Evolutionary conservation across 2,888 invertebrate genomes (phyloP).

Genomic region (Drosophila conformis): DNA sequence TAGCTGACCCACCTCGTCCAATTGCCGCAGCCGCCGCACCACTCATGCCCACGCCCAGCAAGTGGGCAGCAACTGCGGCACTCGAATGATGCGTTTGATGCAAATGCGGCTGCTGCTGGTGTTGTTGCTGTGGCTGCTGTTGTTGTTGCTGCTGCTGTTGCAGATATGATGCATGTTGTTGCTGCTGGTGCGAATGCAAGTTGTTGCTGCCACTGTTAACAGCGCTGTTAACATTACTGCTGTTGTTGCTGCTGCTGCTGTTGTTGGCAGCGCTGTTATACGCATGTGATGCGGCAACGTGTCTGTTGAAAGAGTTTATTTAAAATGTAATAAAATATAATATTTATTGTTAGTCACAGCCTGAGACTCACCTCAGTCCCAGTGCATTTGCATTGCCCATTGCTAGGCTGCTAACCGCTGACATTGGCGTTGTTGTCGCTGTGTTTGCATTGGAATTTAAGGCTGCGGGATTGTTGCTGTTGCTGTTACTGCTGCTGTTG

Average conservation of each 20-base stretch:
- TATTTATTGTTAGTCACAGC: neutral
- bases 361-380: constrained; percentile 67
- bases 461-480: constrained; percentile 32
- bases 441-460: constrained; percentile 31
- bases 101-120: constrained; percentile 47
- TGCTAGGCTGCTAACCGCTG: constrained; percentile 39
- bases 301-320: constrained; percentile 43
- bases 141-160: constrained; percentile 46
- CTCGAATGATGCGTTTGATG: constrained; percentile 55
- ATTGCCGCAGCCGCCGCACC: constrained; percentile 50
- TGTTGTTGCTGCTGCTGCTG: constrained; percentile 60
- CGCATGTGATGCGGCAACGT: constrained; percentile 51
- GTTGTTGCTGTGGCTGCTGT: constrained; percentile 52
- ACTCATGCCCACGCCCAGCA: constrained; percentile 57
- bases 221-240: constrained; percentile 51
- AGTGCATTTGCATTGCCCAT: constrained; percentile 51
- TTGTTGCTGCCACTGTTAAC: constrained; percentile 68
- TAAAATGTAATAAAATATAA: neutral
- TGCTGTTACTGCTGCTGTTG: constrained; percentile 29
- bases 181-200: constrained; percentile 52
- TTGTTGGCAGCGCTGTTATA: constrained; percentile 56
- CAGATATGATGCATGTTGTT: constrained; percentile 51
- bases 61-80: constrained; percentile 62
- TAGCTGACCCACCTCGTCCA: constrained; percentile 82
- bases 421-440: constrained; percentile 57